phyloP scores from a whole-genome alignment of 2,113 vertebrate genomes.

The Herpetotheres cachinnans region DNA sequence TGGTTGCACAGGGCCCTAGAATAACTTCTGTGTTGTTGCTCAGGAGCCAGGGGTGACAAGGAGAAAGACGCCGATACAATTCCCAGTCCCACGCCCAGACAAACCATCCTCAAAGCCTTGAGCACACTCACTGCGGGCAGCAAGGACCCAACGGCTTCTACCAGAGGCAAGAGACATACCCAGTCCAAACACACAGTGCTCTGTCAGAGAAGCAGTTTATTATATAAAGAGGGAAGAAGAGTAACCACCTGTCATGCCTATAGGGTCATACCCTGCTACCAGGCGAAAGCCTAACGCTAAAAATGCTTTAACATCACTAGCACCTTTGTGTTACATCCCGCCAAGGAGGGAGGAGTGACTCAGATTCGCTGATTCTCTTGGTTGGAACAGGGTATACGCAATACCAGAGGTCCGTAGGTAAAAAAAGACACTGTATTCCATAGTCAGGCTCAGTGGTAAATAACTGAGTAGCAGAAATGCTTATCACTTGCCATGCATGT shows the following conservation, averaged over 20 bases:
- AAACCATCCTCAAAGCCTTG: not conserved
- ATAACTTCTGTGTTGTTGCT: not conserved
- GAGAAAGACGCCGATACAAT: rapidly evolving
- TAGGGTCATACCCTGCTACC: not conserved
- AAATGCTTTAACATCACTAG: not conserved
- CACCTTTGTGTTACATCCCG: not conserved
- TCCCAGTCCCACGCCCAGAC: not conserved
- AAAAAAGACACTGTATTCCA: no score
- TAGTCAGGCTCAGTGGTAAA: no score
- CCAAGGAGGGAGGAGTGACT: no score
- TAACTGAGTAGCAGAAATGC: no score
- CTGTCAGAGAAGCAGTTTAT: not conserved
- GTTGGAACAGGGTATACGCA: no score
- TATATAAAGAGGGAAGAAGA: not conserved
- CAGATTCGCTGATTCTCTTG: no score
- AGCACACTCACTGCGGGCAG: not conserved
- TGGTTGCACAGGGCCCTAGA: not conserved
- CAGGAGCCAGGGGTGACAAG: not conserved
- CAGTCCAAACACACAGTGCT: not conserved
- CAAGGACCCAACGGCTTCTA: not conserved
- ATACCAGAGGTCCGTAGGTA: no score
- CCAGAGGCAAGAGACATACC: not conserved
- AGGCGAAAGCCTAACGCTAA: not conserved
- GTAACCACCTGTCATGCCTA: not conserved
- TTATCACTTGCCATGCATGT: no score